These are phyloP conservation scores for Tenrec ecaudatus DNA, from an alignment of 2,113 vertebrate genomes.

Conservation along the genomic window DNA sequence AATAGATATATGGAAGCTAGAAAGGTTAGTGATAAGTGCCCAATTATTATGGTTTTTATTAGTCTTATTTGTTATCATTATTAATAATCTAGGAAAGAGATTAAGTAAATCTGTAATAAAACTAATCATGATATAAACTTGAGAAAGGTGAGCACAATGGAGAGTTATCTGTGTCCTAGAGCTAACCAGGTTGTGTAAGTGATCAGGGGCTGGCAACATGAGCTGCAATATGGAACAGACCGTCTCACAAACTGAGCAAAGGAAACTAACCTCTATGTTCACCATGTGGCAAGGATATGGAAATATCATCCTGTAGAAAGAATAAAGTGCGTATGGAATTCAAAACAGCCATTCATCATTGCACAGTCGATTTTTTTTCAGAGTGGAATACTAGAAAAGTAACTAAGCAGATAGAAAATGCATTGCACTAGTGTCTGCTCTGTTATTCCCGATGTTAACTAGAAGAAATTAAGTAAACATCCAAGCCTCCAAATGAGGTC, in stretches of 20 bases:
- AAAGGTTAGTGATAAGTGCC: constrained; percentile 13
- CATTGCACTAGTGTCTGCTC: not conserved
- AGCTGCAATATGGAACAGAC: not conserved
- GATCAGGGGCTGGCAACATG: not conserved
- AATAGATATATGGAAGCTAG: not conserved
- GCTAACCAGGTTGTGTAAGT: not conserved
- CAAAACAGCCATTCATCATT: not conserved
- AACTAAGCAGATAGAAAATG: not conserved
- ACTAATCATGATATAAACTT: not conserved
- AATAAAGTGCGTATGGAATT: not conserved
- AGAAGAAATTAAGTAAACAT: not conserved
- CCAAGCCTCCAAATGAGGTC: not conserved
- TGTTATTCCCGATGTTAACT: not conserved
- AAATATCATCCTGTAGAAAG: not conserved
- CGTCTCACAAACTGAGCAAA: not conserved
- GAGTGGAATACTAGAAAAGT: not conserved
- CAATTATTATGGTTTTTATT: not conserved
- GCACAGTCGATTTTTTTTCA: not conserved
- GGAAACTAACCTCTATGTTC: not conserved
- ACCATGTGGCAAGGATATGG: not conserved
- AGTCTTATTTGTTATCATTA: constrained; percentile 4
- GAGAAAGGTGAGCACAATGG: not conserved
- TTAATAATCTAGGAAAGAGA: constrained; percentile 10
- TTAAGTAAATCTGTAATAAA: constrained; percentile 48
- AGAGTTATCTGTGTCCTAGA: not conserved